Conservation (phyloP, 2,113 vertebrate genomes). For the Actenoides lindsayi region DNA sequence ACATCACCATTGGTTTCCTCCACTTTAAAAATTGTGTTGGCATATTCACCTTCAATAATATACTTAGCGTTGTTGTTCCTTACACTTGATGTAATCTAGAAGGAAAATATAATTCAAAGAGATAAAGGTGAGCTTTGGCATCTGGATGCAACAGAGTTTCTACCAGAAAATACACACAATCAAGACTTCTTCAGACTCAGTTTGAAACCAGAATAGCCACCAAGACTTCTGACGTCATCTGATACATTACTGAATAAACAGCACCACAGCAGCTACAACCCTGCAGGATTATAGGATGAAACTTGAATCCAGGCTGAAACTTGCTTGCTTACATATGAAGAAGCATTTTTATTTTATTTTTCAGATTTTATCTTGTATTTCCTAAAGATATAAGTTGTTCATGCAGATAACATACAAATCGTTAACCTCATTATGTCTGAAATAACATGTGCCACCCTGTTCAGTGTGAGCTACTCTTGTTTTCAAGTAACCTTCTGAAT, state of each 20-base stretch:
- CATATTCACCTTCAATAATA: conserved; percentile 83
- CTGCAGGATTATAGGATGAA: background rate
- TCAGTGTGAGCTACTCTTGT: background rate
- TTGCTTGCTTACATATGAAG: background rate
- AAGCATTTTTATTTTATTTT: background rate
- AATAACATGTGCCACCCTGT: fast-evolving
- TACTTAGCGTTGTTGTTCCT: conserved; percentile 71
- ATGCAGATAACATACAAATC: background rate
- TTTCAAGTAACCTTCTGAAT: background rate
- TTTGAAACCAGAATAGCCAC: background rate
- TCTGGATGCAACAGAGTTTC: background rate
- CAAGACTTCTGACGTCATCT: background rate
- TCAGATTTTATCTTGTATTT: background rate
- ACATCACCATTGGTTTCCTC: conserved; percentile 80
- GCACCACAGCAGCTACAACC: background rate
- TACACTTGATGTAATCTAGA: conserved; percentile 84
- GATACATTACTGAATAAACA: background rate
- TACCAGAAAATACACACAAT: background rate
- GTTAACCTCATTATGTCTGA: background rate
- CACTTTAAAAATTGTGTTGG: conserved; percentile 84
- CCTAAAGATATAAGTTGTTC: background rate
- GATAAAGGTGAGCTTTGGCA: background rate
- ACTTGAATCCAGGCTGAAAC: background rate
- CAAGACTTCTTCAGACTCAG: background rate
- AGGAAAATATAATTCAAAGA: background rate